phyloP scores from a whole-genome alignment of 23 tunicate species.

The Halocynthia roretzi region DNA sequence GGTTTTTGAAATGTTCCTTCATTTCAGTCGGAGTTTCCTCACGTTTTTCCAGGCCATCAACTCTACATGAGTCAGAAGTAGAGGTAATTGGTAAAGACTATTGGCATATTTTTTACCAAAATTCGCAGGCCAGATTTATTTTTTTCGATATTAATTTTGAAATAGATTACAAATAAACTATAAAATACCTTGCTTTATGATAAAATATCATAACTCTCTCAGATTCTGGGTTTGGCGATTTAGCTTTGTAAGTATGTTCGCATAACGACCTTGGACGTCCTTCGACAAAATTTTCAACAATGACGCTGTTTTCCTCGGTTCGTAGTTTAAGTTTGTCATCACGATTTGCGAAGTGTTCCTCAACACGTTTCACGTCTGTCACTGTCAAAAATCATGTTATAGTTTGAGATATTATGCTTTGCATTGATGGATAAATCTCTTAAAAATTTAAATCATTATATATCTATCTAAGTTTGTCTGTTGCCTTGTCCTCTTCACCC shows the following conservation, averaged over 20 bases:
- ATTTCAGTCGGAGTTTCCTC: conserved; percentile 69
- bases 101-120: not conserved
- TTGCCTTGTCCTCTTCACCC: too few species aligned
- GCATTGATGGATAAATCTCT: not conserved
- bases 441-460: not conserved
- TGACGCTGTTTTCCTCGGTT: conserved; percentile 46
- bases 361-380: conserved; percentile 39
- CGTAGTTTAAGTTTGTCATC: conserved; percentile 67
- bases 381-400: conserved; percentile 11
- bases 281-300: conserved; percentile 72
- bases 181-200: conserved; percentile 56
- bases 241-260: conserved; percentile 69
- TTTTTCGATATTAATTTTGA: not conserved
- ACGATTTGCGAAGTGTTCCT: conserved; percentile 67
- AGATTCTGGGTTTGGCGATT: conserved; percentile 50
- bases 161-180: not conserved
- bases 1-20: conserved; percentile 76
- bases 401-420: not conserved
- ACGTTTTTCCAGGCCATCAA: conserved; percentile 60
- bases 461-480: not conserved
- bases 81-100: not conserved
- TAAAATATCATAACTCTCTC: conserved; percentile 82
- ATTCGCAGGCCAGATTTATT: not conserved
- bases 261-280: conserved; percentile 65
- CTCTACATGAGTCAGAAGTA: conserved; percentile 23